Evolutionary conservation across 2,113 vertebrate genomes (phyloP).

Genomic region (Neolamprologus tretocephalus): DNA sequence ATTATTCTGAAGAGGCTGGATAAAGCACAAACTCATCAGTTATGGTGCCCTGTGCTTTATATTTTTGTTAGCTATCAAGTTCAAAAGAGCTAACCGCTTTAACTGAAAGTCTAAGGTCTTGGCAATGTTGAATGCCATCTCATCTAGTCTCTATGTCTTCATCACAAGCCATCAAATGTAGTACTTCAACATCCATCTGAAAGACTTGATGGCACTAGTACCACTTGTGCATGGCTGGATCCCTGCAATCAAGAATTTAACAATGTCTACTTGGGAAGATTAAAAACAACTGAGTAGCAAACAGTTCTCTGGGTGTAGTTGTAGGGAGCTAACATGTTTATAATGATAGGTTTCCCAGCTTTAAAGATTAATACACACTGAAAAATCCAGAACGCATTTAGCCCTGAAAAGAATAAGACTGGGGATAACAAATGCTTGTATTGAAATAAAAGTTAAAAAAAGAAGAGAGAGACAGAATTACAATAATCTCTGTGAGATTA

Average conservation of each 20-base stretch:
- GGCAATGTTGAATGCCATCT: not conserved
- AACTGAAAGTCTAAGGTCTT: not conserved
- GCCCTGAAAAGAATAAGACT: not conserved
- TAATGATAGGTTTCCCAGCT: not conserved
- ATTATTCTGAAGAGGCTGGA: not conserved
- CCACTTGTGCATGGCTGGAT: not conserved
- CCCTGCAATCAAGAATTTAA: not conserved
- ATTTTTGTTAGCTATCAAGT: not conserved
- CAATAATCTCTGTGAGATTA: conserved; percentile 53
- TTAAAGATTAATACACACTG: not conserved
- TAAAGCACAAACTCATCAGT: not conserved
- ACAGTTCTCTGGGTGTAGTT: not conserved
- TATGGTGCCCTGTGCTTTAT: not conserved
- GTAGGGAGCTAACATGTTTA: not conserved
- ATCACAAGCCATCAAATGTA: not conserved
- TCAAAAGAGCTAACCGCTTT: not conserved
- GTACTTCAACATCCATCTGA: not conserved
- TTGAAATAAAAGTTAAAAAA: not conserved
- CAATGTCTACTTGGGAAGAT: not conserved
- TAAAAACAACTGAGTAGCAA: not conserved
- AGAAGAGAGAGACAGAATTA: conserved; percentile 18
- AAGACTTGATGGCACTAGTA: not conserved
- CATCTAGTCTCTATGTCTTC: not conserved
- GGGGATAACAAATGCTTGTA: not conserved
- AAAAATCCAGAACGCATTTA: not conserved